Evolutionary conservation across 1,140 invertebrate species (phyloP).

Genomic region (Pseudomyrmex flavicornis): DNA sequence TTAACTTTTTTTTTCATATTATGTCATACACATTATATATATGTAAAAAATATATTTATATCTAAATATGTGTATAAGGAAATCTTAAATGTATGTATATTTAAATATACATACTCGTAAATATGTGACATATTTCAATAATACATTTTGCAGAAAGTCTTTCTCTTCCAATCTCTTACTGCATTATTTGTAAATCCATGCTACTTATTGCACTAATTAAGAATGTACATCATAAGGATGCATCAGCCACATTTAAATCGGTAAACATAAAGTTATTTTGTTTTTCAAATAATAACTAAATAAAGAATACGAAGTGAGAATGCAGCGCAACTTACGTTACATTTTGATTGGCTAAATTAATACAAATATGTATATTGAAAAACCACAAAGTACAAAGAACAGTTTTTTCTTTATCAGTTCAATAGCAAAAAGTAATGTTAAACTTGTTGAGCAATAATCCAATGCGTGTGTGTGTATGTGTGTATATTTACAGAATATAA

Average conservation of each 20-base stretch:
- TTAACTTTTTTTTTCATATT: constrained; percentile 41
- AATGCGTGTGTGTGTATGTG: constrained; percentile 3
- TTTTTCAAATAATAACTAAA: constrained; percentile 27
- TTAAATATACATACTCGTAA: constrained; percentile 55
- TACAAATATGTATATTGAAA: constrained; percentile 62
- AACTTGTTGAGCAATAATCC: constrained; percentile 48
- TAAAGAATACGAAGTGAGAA: not conserved
- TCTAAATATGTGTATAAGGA: constrained; percentile 34
- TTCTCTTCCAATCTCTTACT: constrained; percentile 35
- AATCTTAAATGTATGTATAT: constrained; percentile 32
- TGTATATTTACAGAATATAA: too few species aligned
- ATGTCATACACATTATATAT: constrained; percentile 18
- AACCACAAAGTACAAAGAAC: constrained; percentile 63
- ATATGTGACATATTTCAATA: constrained; percentile 49
- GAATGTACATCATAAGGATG: constrained; percentile 55
- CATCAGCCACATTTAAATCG: constrained; percentile 64
- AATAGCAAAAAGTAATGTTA: constrained; percentile 40
- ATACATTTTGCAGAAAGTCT: constrained; percentile 42
- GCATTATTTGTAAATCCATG: constrained; percentile 79
- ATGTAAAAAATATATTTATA: constrained; percentile 17
- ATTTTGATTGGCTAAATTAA: constrained; percentile 63
- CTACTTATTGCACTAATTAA: constrained; percentile 64
- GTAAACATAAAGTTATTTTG: constrained; percentile 31
- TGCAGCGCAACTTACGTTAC: constrained; percentile 43
- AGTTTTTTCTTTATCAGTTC: constrained; percentile 55